Percentiles rank a stretch among this genome's conserved stretches.
These are phyloP conservation scores for Drosophila leontia DNA, from an alignment of 1,140 invertebrate species.

Conservation along the genomic window DNA sequence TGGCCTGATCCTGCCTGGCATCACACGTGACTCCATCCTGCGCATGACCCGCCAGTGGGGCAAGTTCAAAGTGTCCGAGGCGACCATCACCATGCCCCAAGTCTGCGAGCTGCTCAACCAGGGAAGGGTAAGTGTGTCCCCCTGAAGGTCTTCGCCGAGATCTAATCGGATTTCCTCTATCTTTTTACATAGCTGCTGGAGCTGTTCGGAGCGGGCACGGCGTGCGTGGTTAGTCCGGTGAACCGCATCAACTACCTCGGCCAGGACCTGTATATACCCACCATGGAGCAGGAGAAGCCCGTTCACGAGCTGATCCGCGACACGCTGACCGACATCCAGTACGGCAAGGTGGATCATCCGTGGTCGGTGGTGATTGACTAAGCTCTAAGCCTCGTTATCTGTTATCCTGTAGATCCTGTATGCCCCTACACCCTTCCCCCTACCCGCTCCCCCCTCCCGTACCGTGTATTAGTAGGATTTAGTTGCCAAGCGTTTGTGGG, in stretches of 20 bases:
- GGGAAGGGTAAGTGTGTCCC: constrained; percentile 91
- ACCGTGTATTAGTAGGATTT: constrained; percentile 76
- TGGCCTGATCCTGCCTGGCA: constrained; percentile 96
- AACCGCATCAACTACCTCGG: constrained; percentile 91
- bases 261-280: constrained; percentile 89
- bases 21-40: constrained; percentile 95
- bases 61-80: constrained; percentile 94
- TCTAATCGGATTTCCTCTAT: not conserved
- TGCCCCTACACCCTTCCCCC: not conserved
- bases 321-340: constrained; percentile 93
- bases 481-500: constrained; percentile 57
- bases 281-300: constrained; percentile 89
- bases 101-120: constrained; percentile 90
- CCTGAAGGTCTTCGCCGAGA: not conserved
- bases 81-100: constrained; percentile 94
- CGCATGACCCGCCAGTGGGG: constrained; percentile 93
- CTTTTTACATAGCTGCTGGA: constrained; percentile 90
- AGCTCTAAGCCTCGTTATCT: not conserved
- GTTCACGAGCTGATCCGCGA: constrained; percentile 90
- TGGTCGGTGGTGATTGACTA: constrained; percentile 87
- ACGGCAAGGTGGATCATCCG: constrained; percentile 92
- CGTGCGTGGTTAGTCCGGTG: constrained; percentile 96
- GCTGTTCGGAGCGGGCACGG: constrained; percentile 97
- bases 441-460: constrained; percentile 13
- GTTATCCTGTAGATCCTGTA: constrained; percentile 9